Evolutionary conservation across 2,797 vertebrate species (phyloP), one percentile per base, ranked within the genome.

Genomic region (Anableps anableps): DNA sequence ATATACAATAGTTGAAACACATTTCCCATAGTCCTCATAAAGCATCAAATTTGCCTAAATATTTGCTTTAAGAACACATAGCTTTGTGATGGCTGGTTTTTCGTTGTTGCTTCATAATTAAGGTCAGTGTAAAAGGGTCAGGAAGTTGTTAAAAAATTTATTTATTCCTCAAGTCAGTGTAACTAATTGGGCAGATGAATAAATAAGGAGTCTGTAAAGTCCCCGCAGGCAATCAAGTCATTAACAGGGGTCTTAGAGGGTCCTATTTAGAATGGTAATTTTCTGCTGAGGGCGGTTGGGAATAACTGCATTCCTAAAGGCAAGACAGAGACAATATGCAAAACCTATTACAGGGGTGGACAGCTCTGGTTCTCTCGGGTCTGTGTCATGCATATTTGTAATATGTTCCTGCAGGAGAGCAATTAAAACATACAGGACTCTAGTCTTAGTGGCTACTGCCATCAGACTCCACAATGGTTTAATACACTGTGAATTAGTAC

Each of bases 281-380:
- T 85, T 79, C 41, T 70, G 51, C 68, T 88, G 58, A 78, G 83
- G 79, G 86, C 72, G 1, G 0, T 50, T 75, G 48, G 66, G 43
- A 80, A 86, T 83, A 85, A 89, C 80, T 89, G 75, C 75, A 82
- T 86, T 86, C 53, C 68, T 53, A 77, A 68, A 77, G 43, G 72
- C 73, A 75, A 75, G 76, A 85, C 64, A 48, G 70, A 85, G 83
- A 87, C 75, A 82, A 80, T 75, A 80, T 73, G 51, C 74, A 47
- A 36, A 64, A 31, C 23, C 17, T 31, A 21, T 21, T 23, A 23
- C 2, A 36, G 38, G 16, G 9, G 60, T 64, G 60, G 60, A 36
- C 29, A 64, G 31, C 62, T 38, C 19, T 21, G 62, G 34, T 66
- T 11, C 62, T 66, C 34, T 66, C 19, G 34, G 34, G 3, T 38